Evolutionary conservation across 2,888 invertebrate species (phyloP).

Genomic region (Petrolisthes manimaculis): DNA sequence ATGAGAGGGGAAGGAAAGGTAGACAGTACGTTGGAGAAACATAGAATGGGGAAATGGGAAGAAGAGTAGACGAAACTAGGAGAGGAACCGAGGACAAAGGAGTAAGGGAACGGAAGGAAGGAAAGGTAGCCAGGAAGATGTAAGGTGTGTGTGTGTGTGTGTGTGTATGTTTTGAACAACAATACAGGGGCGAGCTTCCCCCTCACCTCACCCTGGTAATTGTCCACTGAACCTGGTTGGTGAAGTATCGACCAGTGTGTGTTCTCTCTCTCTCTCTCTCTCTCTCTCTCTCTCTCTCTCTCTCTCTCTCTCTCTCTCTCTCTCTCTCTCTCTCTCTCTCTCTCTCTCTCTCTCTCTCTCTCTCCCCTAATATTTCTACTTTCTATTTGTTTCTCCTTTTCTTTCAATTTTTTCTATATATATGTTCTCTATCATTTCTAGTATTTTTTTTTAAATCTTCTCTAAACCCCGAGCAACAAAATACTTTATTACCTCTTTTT

Average conservation of each 20-base stretch:
- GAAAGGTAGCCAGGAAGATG: neutral
- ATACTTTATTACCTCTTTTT: neutral
- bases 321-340: neutral
- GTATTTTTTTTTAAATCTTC: no score
- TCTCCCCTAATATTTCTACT: neutral
- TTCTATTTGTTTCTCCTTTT: no score
- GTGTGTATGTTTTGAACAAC: neutral
- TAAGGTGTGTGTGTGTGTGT: neutral
- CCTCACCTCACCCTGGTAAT: neutral
- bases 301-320: neutral
- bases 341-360: neutral
- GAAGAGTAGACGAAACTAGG: neutral
- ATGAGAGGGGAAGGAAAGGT: neutral
- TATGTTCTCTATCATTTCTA: no score
- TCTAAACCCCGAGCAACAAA: no score
- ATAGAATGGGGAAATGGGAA: neutral
- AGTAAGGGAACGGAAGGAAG: neutral
- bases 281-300: constrained; percentile 12
- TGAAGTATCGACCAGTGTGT: neutral
- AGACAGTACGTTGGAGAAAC: neutral
- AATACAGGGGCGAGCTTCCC: neutral
- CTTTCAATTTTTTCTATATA: no score
- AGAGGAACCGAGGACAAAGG: neutral
- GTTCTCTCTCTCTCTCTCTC: neutral
- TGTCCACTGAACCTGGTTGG: constrained; percentile 1